Base-by-base conservation (phyloP, 2,113 vertebrate genomes). In the Phyllopteryx taeniolatus region DNA sequence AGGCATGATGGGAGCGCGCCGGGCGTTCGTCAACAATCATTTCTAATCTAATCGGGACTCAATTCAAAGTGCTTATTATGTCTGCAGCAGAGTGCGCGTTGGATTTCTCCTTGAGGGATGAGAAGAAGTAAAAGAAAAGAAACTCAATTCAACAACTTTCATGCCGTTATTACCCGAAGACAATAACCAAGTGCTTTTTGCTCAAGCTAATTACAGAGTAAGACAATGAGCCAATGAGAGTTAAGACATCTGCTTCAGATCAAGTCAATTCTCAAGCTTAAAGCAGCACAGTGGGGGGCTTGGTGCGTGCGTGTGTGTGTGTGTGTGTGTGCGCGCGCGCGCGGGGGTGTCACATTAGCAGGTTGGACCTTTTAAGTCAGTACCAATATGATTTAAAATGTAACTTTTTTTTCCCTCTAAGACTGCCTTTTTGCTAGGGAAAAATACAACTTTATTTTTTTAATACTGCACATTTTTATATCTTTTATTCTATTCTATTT, bases 251-350 rank as follows among this genome's bases (percentile, higher is more conserved):
- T 79, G 79, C 82, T 75, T 56, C 69, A 74, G 79, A 77, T 71
- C 80, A 77, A 73, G 70, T 12, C 20, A 87, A 79, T 78, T 79
- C 84, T 67, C 27, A 66, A 72, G 75, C 79, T 83, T 68, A 83
- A 77, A 73, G 4, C 33, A 11, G 14, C 72, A 10, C 63, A 39
- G 54, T 3, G 53, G 71, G 73, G 63, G 68, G 46, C 0, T 56
- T 8, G 8, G 5, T 51, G 51, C 2, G n/a, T 51, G 15, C 15
- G 17, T 11, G 20, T 46, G 44, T 46, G 44, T 46, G 44, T 56
- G 53, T 56, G 19, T 56, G 20, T 11, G 35, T 39, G 35, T 39
- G 35, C 6, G 35, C 6, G 35, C 6, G 35, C 6, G 20, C 1
- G 20, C 0, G 53, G 20, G 10, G 44, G 20, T 19, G 53, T n/a